Evolutionary conservation across 1,140 invertebrate species (phyloP).

Genomic region (Cherax quadricarinatus): DNA sequence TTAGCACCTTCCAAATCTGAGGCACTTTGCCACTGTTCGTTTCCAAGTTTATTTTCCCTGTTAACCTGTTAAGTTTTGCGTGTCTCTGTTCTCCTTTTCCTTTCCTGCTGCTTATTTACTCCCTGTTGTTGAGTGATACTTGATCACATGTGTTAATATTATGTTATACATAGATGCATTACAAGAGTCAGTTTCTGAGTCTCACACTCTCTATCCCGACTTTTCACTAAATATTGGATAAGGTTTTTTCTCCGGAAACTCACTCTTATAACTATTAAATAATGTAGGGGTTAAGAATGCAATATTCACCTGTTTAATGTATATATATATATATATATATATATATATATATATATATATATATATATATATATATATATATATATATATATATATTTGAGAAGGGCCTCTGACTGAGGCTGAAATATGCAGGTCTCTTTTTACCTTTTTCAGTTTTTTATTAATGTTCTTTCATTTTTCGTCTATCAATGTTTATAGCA

Average conservation of each 20-base stretch:
- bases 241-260: neutral
- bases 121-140: neutral
- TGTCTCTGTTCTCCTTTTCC: neutral
- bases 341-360: conserved; percentile 28
- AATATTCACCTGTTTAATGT: neutral
- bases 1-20: conserved; percentile 66
- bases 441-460: no score
- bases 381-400: neutral
- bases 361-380: conserved; percentile 44
- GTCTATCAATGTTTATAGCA: no score
- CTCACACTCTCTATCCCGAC: neutral
- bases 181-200: neutral
- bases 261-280: neutral
- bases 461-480: no score
- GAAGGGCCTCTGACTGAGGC: no score
- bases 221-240: neutral
- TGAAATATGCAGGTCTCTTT: no score
- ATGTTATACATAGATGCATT: conserved; percentile 4
- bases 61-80: neutral
- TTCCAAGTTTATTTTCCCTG: neutral
- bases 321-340: neutral
- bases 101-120: neutral
- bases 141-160: neutral
- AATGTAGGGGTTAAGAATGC: neutral
- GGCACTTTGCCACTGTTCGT: conserved; percentile 46